A percentile compares a stretch with the other conserved stretches of the same genome.
These are phyloP conservation scores for Helobdella robusta DNA, from an alignment of 2,888 invertebrate genomes.

Conservation along the genomic window DNA sequence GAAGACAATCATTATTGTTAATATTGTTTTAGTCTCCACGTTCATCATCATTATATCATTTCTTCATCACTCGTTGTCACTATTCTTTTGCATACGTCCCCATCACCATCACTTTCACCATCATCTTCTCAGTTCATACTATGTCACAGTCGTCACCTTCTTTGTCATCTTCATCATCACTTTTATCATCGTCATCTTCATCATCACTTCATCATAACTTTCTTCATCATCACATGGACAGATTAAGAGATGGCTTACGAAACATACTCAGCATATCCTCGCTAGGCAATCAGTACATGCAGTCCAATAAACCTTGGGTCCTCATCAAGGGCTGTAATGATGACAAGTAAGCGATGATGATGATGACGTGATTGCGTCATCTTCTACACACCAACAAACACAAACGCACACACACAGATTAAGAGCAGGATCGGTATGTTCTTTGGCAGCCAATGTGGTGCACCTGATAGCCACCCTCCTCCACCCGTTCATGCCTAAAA, in stretches of 20 bases:
- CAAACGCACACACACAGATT: constrained; percentile 40
- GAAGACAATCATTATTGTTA: too few relatives aligned
- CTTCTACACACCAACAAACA: constrained; percentile 1
- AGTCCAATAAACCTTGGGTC: constrained; percentile 86
- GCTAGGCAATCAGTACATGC: constrained; percentile 93
- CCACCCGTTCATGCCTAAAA: constrained; percentile 82
- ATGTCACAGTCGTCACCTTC: too few relatives aligned
- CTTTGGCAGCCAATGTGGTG: constrained; percentile 69
- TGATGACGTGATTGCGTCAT: not conserved
- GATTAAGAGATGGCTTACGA: constrained; percentile 71
- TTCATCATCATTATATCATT: too few relatives aligned
- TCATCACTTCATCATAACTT: too few relatives aligned
- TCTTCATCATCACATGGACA: too few relatives aligned
- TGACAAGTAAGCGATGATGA: constrained; percentile 56
- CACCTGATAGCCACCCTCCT: constrained; percentile 70
- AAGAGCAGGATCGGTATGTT: constrained; percentile 74
- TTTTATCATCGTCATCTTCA: too few relatives aligned
- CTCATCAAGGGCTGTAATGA: constrained; percentile 67
- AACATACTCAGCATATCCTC: constrained; percentile 77
- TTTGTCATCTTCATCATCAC: too few relatives aligned
- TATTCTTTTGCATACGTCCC: too few relatives aligned
- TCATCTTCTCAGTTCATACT: too few relatives aligned
- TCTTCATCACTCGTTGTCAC: too few relatives aligned
- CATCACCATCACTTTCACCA: too few relatives aligned
- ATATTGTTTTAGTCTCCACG: too few relatives aligned